phyloP scores from a whole-genome alignment of 1,140 invertebrate genomes.

The Rhyzopertha dominica region DNA sequence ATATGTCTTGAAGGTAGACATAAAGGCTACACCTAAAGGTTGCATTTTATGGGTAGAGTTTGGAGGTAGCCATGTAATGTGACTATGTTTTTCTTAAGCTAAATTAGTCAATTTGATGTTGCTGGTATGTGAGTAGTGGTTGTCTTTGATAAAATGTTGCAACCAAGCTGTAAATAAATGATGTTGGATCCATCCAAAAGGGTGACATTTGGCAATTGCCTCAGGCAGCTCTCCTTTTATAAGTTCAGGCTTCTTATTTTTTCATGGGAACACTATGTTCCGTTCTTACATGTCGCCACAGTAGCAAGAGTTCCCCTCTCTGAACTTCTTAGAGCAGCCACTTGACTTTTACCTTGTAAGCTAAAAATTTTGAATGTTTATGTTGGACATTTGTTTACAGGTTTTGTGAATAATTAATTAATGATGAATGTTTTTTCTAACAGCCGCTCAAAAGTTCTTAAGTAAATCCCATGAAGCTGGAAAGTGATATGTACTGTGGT shows the following conservation, averaged over 20 bases:
- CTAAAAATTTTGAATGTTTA: too few species aligned
- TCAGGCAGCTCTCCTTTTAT: constrained; percentile 22
- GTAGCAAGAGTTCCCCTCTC: too few species aligned
- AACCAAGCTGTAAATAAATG: constrained; percentile 42
- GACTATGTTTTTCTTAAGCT: neutral
- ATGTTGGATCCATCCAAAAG: constrained; percentile 39
- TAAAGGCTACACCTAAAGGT: neutral
- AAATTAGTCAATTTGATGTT: neutral
- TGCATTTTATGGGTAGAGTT: constrained; percentile 1
- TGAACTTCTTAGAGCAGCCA: too few species aligned
- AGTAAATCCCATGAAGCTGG: too few species aligned
- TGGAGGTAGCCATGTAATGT: neutral
- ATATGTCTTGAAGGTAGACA: neutral
- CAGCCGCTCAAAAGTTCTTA: too few species aligned
- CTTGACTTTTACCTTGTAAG: too few species aligned
- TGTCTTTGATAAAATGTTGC: constrained; percentile 35
- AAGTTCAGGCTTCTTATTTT: constrained; percentile 14
- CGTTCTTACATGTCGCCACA: too few species aligned
- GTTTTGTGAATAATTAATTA: too few species aligned
- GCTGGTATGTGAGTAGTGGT: neutral
- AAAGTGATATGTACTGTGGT: too few species aligned
- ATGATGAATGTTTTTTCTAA: too few species aligned
- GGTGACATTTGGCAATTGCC: constrained; percentile 29
- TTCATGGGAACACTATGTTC: constrained; percentile 22
- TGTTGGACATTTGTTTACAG: too few species aligned